A percentile compares a stretch with the other conserved stretches of the same genome.
Evolutionary conservation across 2,888 invertebrate genomes (phyloP).

Genomic region (Troglohyphantes excavatus): DNA sequence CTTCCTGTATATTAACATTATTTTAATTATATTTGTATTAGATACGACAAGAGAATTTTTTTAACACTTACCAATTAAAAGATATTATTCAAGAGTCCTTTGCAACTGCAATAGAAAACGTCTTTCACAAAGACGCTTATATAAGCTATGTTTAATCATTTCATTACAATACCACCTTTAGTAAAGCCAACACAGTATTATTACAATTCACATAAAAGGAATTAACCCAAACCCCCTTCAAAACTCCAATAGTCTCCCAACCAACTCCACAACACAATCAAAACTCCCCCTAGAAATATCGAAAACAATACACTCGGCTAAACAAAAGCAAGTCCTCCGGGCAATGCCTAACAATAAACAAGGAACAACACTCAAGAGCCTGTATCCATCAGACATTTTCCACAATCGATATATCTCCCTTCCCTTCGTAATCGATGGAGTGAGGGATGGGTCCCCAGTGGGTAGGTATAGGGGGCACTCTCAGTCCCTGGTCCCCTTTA

Average conservation of each 20-base stretch:
- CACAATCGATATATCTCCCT: slow-evolving; percentile 43
- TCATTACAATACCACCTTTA: no score
- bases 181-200: not conserved
- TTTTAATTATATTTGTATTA: no score
- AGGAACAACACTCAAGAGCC: slow-evolving; percentile 53
- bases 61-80: no score
- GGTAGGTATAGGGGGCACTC: not conserved
- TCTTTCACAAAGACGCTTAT: no score
- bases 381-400: slow-evolving; percentile 41
- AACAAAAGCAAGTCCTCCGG: slow-evolving; percentile 12
- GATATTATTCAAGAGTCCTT: no score
- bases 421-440: slow-evolving; percentile 54
- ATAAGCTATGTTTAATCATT: no score
- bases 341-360: slow-evolving; percentile 21
- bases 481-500: slow-evolving; percentile 16
- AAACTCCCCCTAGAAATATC: not conserved
- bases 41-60: no score
- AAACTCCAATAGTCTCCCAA: not conserved
- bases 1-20: no score
- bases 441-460: slow-evolving; percentile 52
- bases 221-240: not conserved
- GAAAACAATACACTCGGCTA: slow-evolving; percentile 1
- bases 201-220: no score
- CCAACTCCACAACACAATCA: not conserved
- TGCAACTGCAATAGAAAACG: no score